phyloP scores from a whole-genome alignment of 2,888 invertebrate genomes.

The Dolichomitus sp. region DNA sequence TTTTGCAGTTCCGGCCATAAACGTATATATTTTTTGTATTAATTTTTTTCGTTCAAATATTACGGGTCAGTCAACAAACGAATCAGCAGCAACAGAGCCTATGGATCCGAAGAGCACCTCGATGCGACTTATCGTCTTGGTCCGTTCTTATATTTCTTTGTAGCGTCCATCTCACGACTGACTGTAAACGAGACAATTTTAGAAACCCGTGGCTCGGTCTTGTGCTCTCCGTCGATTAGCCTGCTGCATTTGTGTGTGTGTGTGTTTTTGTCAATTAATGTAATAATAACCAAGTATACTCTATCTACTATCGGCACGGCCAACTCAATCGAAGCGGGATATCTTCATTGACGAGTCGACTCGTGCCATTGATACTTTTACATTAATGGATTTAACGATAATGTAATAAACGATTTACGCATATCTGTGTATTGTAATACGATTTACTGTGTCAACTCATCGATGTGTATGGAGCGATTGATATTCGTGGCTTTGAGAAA shows the following conservation, averaged over 20 bases:
- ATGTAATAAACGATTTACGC: slow-evolving; percentile 60
- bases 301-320: slow-evolving; percentile 63
- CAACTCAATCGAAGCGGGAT: slow-evolving; percentile 50
- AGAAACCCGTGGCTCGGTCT: slow-evolving; percentile 47
- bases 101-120: slow-evolving; percentile 61
- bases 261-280: slow-evolving; percentile 49
- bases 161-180: slow-evolving; percentile 34
- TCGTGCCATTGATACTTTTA: slow-evolving; percentile 35
- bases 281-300: slow-evolving; percentile 55
- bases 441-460: slow-evolving; percentile 54
- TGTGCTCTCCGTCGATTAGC: slow-evolving; percentile 66
- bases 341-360: slow-evolving; percentile 40
- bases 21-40: slow-evolving; percentile 36
- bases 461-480: slow-evolving; percentile 54
- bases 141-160: slow-evolving; percentile 29
- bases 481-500: slow-evolving; percentile 25
- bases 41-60: slow-evolving; percentile 46
- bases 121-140: slow-evolving; percentile 35
- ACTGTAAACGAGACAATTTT: slow-evolving; percentile 41
- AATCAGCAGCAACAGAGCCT: slow-evolving; percentile 65
- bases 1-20: slow-evolving; percentile 25
- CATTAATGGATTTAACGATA: slow-evolving; percentile 44
- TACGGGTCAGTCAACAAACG: slow-evolving; percentile 62
- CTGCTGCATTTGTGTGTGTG: slow-evolving; percentile 47
- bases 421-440: slow-evolving; percentile 58